Evolutionary conservation across 2,888 invertebrate species (phyloP).

Genomic region (Calameuta pallipes): DNA sequence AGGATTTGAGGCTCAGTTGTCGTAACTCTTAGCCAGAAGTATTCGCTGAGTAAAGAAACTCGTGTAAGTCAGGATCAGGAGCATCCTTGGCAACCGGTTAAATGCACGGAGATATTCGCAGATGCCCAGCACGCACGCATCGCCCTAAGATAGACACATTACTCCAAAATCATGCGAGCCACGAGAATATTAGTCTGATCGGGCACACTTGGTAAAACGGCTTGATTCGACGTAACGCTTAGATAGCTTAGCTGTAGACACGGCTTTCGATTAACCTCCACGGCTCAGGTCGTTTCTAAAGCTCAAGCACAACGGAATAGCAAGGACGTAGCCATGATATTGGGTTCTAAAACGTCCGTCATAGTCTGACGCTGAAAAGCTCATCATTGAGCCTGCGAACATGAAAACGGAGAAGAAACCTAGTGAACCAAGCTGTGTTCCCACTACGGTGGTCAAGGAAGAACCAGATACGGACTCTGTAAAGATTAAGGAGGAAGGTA

Average conservation of each 20-base stretch:
- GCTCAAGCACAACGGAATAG: not conserved
- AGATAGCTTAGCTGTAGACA: not conserved
- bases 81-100: constrained; percentile 23
- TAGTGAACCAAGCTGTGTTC: constrained; percentile 60
- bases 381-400: constrained; percentile 33
- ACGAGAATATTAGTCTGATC: constrained; percentile 16
- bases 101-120: constrained; percentile 28
- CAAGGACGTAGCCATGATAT: not conserved
- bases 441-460: constrained; percentile 61
- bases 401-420: constrained; percentile 66
- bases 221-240: not conserved
- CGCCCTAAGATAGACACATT: not conserved
- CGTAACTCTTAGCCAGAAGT: not conserved
- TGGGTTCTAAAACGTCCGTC: not conserved
- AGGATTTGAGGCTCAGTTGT: constrained; percentile 1
- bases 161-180: constrained; percentile 26
- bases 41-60: not conserved
- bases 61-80: not conserved
- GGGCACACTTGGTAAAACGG: not conserved
- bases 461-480: constrained; percentile 61
- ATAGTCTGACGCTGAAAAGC: not conserved
- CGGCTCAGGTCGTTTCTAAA: not conserved
- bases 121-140: not conserved
- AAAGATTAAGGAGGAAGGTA: constrained; percentile 60
- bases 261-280: not conserved